Percentiles rank a stretch among this genome's conserved stretches.
These are phyloP conservation scores for Perca schrenkii DNA, from an alignment of 2,113 vertebrate species.

Conservation along the genomic window DNA sequence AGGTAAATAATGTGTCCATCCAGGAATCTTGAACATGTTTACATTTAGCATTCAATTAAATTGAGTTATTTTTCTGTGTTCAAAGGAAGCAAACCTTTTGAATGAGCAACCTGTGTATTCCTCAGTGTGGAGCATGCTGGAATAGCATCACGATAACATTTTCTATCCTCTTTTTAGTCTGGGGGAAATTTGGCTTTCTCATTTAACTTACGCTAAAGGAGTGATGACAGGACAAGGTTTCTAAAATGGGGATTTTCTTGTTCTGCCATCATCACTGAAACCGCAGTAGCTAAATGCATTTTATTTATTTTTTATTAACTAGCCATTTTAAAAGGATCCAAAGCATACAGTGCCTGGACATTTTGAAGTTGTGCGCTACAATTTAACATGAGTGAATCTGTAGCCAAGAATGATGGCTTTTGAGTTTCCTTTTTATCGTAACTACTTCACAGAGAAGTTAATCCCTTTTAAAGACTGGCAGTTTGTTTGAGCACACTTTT, in stretches of 20 bases:
- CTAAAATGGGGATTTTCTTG: neutral
- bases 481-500: slow-evolving; percentile 16
- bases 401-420: neutral
- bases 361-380: neutral
- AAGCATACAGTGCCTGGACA: neutral
- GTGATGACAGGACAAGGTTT: neutral
- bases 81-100: neutral
- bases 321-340: neutral
- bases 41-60: neutral
- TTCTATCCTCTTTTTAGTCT: neutral
- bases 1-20: neutral
- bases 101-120: neutral
- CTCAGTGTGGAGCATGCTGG: neutral
- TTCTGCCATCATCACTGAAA: neutral
- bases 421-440: neutral
- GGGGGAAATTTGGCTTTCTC: neutral
- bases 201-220: neutral
- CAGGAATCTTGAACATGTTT: neutral
- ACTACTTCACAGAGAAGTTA: slow-evolving; percentile 13
- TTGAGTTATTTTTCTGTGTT: neutral
- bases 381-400: neutral
- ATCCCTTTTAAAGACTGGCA: slow-evolving; percentile 13
- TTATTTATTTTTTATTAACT: too few relatives aligned
- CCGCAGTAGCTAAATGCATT: neutral
- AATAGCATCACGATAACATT: neutral